Evolutionary conservation across 1,140 invertebrate genomes (phyloP).

Genomic region (Nylanderia fulva): DNA sequence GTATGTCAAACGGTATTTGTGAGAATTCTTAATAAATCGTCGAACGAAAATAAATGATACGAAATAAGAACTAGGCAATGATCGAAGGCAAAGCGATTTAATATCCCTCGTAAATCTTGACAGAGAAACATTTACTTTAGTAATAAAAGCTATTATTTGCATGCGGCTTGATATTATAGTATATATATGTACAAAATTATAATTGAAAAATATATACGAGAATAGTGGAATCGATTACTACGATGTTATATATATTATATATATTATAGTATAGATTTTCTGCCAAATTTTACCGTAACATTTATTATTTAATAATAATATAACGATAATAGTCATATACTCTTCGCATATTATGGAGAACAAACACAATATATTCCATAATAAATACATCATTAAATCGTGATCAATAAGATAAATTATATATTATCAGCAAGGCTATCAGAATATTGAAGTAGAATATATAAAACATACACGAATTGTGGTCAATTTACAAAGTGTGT

Average conservation of each 20-base stretch:
- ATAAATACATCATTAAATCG: neutral
- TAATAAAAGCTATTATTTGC: neutral
- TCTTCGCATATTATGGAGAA: neutral
- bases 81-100: neutral
- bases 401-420: neutral
- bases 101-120: neutral
- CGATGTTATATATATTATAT: neutral
- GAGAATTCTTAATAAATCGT: neutral
- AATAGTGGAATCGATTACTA: constrained; percentile 7
- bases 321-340: neutral
- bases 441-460: neutral
- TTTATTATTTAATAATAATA: constrained; percentile 20
- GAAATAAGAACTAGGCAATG: neutral
- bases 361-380: neutral
- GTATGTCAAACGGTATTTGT: neutral
- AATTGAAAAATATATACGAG: constrained; percentile 1
- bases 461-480: constrained; percentile 33
- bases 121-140: constrained; percentile 12
- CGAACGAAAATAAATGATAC: neutral
- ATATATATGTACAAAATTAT: constrained; percentile 24
- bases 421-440: neutral
- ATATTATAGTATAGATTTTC: too few relatives aligned
- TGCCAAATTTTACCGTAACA: neutral
- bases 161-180: neutral
- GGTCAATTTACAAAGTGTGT: constrained; percentile 25